phyloP scores from a whole-genome alignment of 2,888 invertebrate species.

The Rotaria magnacalcarata region DNA sequence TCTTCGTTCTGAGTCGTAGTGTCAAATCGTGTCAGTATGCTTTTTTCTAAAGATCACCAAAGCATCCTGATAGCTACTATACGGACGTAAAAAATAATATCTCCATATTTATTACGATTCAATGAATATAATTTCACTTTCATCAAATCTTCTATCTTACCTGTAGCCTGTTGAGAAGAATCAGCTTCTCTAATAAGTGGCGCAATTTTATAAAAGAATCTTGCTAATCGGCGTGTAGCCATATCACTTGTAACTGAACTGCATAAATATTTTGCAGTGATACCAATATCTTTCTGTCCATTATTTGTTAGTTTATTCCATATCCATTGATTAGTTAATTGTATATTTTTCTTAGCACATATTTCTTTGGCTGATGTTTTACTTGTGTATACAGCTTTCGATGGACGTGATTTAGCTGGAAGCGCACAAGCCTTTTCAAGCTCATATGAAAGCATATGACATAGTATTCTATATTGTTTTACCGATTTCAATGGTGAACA shows the following conservation, averaged over 20 bases:
- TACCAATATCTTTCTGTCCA: not conserved
- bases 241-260: not conserved
- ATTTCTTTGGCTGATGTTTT: not conserved
- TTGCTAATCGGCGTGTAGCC: not conserved
- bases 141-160: not conserved
- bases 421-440: not conserved
- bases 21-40: too few species aligned
- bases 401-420: not conserved
- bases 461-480: not conserved
- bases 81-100: too few species aligned
- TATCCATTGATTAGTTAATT: not conserved
- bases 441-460: not conserved
- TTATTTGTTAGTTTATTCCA: not conserved
- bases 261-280: not conserved
- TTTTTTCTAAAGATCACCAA: too few species aligned
- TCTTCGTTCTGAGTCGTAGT: too few species aligned
- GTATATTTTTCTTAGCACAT: not conserved
- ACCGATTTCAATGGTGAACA: not conserved
- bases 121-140: too few species aligned
- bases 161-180: not conserved
- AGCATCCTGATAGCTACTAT: too few species aligned
- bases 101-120: too few species aligned
- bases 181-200: not conserved
- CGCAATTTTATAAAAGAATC: not conserved
- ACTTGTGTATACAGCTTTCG: not conserved